phyloP scores from a whole-genome alignment of 2,797 vertebrate species.

The Threskiornis aethiopicus region DNA sequence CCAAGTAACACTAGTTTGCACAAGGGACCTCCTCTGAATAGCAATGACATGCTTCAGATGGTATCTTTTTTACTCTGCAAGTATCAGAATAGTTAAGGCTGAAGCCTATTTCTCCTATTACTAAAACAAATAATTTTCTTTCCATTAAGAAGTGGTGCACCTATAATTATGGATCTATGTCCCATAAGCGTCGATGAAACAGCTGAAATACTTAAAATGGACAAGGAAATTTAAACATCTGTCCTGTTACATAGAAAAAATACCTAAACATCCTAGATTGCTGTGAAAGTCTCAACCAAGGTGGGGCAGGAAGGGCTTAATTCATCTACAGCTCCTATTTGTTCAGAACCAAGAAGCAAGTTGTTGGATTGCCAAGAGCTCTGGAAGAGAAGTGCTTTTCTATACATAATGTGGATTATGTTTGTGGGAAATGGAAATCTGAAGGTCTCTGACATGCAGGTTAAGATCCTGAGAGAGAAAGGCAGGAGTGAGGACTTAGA shows the following conservation, averaged over 20 bases:
- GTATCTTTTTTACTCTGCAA: neutral
- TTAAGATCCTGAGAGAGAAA: neutral
- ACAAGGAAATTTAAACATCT: neutral
- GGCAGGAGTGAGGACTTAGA: neutral
- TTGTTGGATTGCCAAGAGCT: neutral
- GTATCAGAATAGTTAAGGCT: neutral
- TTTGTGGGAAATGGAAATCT: neutral
- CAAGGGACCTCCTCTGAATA: neutral
- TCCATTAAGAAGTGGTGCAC: neutral
- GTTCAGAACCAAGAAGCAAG: neutral
- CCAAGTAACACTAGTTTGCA: neutral
- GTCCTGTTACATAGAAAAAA: neutral
- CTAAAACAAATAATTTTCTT: neutral
- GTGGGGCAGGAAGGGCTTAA: neutral
- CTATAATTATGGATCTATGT: neutral
- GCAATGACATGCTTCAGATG: neutral
- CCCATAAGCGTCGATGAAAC: neutral
- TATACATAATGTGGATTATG: neutral
- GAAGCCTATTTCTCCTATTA: neutral
- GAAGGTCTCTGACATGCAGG: neutral
- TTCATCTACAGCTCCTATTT: neutral
- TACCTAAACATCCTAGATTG: neutral
- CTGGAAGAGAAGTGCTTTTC: neutral
- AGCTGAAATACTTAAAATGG: neutral
- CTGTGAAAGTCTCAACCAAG: neutral